Percentiles rank a stretch among this genome's conserved stretches.
Conservation (phyloP, 2,113 vertebrate species). For the Sinocyclocheilus anshuiensis region DNA sequence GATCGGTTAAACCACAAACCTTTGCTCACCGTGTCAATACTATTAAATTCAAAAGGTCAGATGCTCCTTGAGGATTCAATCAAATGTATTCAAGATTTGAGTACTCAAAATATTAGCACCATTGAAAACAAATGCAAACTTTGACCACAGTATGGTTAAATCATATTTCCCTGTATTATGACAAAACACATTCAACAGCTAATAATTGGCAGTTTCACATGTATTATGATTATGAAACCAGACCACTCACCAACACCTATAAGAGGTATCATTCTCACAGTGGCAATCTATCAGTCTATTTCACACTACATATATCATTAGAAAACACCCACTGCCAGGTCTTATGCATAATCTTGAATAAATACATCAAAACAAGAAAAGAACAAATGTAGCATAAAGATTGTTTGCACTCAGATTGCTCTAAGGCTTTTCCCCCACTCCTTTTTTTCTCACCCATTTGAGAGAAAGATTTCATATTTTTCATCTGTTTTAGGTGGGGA, state of each 20-base stretch:
- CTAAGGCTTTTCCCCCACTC: background rate
- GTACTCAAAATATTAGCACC: background rate
- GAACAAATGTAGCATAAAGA: background rate
- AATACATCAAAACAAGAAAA: background rate
- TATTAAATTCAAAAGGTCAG: constrained; percentile 1
- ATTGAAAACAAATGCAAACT: constrained; percentile 14
- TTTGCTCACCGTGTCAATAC: constrained; percentile 3
- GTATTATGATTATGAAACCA: constrained; percentile 57
- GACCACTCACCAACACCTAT: constrained; percentile 50
- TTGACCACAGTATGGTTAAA: background rate
- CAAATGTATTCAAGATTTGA: background rate
- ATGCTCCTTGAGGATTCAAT: background rate
- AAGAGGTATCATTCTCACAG: constrained; percentile 41
- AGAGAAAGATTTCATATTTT: background rate
- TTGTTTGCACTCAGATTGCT: background rate
- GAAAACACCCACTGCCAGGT: constrained; percentile 57
- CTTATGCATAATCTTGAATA: constrained; percentile 44
- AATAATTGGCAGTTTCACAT: constrained; percentile 47
- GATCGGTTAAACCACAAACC: background rate
- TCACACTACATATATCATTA: constrained; percentile 71
- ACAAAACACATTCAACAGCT: constrained; percentile 33
- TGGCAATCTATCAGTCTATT: constrained; percentile 53
- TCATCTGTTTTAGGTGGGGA: background rate
- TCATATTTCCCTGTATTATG: background rate
- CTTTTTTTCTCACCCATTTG: too few species aligned